Evolutionary conservation across 2,888 invertebrate species (phyloP).

Genomic region (Tachina lurida): DNA sequence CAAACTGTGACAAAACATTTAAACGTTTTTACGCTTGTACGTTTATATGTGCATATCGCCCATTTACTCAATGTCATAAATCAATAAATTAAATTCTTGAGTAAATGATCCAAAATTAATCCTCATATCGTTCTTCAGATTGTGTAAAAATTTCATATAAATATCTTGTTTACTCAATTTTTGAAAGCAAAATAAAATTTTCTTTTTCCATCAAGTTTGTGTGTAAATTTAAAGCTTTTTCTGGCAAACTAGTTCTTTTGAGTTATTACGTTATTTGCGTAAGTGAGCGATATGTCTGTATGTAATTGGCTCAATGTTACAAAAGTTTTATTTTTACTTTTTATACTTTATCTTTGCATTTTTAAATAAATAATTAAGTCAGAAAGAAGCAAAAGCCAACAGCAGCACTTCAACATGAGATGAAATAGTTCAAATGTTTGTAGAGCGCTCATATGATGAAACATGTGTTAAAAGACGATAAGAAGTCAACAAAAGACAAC

Average conservation of each 20-base stretch:
- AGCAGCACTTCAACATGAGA: conserved; percentile 3
- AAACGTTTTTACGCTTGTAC: too few species aligned
- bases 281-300: not conserved
- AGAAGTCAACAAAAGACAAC: conserved; percentile 13
- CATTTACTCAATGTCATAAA: too few species aligned
- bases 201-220: too few species aligned
- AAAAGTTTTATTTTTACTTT: conserved; percentile 41
- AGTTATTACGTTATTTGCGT: conserved; percentile 13
- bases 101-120: too few species aligned
- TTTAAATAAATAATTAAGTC: conserved; percentile 5
- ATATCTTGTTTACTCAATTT: too few species aligned
- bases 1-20: too few species aligned
- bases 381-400: not conserved
- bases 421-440: conserved; percentile 46
- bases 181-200: too few species aligned
- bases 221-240: too few species aligned
- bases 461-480: conserved; percentile 29
- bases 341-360: not conserved
- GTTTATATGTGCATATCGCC: too few species aligned
- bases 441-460: not conserved
- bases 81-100: too few species aligned
- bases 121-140: too few species aligned
- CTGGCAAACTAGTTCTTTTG: not conserved
- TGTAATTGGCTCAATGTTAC: conserved; percentile 47
- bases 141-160: too few species aligned